These are phyloP conservation scores for Watsonalla cultraria DNA, from an alignment of 2,888 invertebrate genomes.

Conservation along the genomic window DNA sequence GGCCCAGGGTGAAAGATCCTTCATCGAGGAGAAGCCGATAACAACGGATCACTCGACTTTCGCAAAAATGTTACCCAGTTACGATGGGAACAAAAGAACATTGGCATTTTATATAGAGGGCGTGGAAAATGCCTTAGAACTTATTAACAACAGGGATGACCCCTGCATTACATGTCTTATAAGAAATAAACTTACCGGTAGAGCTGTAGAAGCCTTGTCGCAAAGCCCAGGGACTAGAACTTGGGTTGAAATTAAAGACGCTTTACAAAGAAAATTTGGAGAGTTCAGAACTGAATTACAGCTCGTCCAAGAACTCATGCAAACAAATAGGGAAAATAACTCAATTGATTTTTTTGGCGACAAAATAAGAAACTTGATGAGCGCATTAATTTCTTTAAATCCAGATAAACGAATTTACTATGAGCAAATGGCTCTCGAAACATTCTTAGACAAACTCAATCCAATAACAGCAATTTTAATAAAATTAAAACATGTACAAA, in stretches of 20 bases:
- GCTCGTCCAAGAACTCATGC: not conserved
- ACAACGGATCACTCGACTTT: conserved; percentile 5
- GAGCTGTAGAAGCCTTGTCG: not conserved
- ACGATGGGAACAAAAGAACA: conserved; percentile 22
- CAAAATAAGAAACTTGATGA: not conserved
- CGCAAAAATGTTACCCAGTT: conserved; percentile 16
- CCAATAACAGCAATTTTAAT: not conserved
- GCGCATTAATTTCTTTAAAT: too few relatives aligned
- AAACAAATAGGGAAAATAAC: not conserved
- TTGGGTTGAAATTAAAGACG: not conserved
- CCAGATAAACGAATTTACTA: too few relatives aligned
- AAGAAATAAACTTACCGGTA: not conserved
- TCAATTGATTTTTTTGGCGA: not conserved
- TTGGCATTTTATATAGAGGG: conserved; percentile 19
- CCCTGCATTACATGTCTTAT: not conserved
- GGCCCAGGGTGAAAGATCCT: not conserved
- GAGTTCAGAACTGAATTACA: not conserved
- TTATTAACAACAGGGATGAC: conserved; percentile 12
- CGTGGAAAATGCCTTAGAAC: conserved; percentile 19
- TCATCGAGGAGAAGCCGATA: conserved; percentile 1
- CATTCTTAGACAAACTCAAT: not conserved
- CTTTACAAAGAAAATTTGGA: not conserved
- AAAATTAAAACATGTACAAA: too few relatives aligned
- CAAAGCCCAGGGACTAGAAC: not conserved
- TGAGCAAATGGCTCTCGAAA: not conserved